These are phyloP conservation scores for Sturnira hondurensis DNA, from an alignment of 2,113 vertebrate genomes.

Conservation along the genomic window DNA sequence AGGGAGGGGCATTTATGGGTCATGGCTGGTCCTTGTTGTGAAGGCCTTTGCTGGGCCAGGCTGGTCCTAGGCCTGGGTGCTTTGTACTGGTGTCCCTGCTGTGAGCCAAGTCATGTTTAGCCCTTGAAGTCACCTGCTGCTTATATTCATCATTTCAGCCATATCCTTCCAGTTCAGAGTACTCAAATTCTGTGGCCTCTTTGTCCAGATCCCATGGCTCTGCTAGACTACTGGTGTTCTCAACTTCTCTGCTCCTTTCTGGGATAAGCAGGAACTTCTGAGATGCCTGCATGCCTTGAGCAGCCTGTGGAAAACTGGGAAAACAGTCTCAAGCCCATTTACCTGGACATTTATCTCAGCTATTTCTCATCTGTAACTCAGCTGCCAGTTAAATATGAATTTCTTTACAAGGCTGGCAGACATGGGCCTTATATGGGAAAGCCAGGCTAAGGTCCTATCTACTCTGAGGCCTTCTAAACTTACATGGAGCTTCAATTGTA, in stretches of 20 bases:
- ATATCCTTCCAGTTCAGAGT: not conserved
- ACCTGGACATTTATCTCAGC: no score
- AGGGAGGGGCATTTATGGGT: not conserved
- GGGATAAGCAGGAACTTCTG: not conserved
- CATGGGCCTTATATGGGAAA: no score
- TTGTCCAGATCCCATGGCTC: not conserved
- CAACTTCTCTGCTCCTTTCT: not conserved
- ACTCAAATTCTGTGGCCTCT: no score
- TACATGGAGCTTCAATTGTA: no score
- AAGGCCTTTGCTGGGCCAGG: not conserved
- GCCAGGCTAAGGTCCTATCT: no score
- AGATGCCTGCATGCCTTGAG: no score
- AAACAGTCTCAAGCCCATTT: no score
- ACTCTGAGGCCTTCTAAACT: no score
- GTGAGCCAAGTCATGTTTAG: not conserved
- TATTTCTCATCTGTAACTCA: no score
- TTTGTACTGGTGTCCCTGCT: not conserved
- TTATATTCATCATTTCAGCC: not conserved
- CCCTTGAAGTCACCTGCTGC: not conserved
- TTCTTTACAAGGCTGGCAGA: no score
- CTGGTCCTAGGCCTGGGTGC: not conserved
- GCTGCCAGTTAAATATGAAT: no score
- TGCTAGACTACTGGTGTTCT: not conserved
- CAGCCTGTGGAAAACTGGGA: no score
- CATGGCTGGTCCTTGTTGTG: not conserved